phyloP scores from a whole-genome alignment of 2,797 vertebrate species.

The Darevskia mixta region DNA sequence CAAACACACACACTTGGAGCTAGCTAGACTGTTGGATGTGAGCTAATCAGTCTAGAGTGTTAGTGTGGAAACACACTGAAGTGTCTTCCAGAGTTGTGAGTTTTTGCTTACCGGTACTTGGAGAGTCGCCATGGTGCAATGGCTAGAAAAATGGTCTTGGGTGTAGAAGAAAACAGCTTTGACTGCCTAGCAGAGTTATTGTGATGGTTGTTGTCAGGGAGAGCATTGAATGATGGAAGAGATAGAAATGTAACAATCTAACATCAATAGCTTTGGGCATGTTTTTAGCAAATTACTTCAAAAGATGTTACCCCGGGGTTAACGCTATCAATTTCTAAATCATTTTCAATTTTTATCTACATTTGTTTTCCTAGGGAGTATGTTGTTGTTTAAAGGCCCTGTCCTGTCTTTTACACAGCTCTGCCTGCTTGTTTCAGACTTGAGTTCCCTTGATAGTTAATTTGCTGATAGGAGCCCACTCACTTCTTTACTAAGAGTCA shows the following conservation, averaged over 20 bases:
- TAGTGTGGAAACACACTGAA: neutral
- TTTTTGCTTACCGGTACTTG: neutral
- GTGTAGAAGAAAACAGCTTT: neutral
- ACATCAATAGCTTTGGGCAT: neutral
- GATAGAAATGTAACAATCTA: neutral
- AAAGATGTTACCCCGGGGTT: neutral
- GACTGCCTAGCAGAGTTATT: neutral
- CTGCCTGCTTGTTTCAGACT: neutral
- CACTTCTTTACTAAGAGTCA: neutral
- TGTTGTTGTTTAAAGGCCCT: neutral
- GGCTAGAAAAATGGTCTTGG: neutral
- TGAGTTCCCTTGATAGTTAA: too few species aligned
- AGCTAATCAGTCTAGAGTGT: neutral
- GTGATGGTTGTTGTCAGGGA: neutral
- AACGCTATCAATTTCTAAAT: conserved; percentile 1
- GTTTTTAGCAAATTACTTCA: neutral
- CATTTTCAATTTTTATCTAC: neutral
- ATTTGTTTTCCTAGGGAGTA: neutral
- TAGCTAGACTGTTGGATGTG: neutral
- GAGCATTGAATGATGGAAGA: neutral
- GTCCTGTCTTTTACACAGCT: neutral
- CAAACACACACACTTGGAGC: neutral
- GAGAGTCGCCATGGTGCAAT: too few species aligned
- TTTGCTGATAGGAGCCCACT: rapidly evolving
- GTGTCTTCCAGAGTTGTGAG: neutral